Conservation (phyloP, 1,140 invertebrate species). For the Pseudomyrmex gracilis region DNA sequence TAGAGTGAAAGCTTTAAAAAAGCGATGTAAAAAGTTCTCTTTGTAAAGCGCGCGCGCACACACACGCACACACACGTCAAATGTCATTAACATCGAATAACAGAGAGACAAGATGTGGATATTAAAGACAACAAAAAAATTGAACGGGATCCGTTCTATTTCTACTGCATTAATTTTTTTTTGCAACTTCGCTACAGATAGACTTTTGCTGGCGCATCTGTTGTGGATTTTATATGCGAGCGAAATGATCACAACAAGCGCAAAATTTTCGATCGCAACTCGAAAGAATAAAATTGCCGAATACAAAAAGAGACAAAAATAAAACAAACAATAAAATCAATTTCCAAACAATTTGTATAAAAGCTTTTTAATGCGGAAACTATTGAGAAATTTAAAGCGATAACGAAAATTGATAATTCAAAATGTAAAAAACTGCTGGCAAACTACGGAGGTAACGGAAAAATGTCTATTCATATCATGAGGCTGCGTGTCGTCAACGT, state of each 20-base stretch:
- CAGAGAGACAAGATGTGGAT: not conserved
- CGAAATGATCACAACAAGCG: not conserved
- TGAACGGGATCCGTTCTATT: not conserved
- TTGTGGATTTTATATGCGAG: not conserved
- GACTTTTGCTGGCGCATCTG: no score
- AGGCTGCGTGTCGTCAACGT: not conserved
- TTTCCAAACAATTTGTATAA: no score
- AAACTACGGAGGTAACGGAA: not conserved
- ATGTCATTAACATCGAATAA: not conserved
- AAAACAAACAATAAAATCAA: not conserved
- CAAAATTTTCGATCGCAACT: not conserved
- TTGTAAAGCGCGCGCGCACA: not conserved
- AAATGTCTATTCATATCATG: slow-evolving; percentile 10
- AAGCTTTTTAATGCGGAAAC: no score
- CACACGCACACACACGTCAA: no score
- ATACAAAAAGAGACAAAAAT: not conserved
- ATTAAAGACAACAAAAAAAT: not conserved
- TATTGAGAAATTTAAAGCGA: no score
- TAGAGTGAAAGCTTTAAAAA: not conserved
- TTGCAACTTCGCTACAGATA: not conserved
- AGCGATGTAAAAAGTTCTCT: slow-evolving; percentile 28
- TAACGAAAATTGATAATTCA: no score
- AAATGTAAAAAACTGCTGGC: not conserved
- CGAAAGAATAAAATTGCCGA: not conserved
- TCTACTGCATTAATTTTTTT: slow-evolving; percentile 10